Evolutionary conservation across 1,140 invertebrate genomes (phyloP).

Genomic region (Bombus difficillimus): DNA sequence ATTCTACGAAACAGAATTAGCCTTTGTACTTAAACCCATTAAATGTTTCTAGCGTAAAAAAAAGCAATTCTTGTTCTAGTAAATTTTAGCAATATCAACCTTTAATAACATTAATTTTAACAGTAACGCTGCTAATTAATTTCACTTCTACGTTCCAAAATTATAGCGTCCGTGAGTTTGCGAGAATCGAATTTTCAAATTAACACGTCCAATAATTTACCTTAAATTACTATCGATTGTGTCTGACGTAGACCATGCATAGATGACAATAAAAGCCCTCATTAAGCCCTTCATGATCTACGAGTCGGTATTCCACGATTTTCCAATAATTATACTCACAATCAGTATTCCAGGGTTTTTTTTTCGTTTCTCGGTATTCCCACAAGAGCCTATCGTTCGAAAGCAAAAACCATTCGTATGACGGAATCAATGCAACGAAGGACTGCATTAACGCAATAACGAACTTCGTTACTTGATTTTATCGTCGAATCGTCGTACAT

Average conservation of each 20-base stretch:
- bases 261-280: not conserved
- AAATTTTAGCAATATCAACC: not conserved
- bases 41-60: too few species aligned
- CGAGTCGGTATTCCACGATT: not conserved
- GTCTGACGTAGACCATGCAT: not conserved
- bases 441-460: not conserved
- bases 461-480: not conserved
- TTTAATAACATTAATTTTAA: not conserved
- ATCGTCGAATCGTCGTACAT: not conserved
- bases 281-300: not conserved
- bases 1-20: constrained; percentile 1
- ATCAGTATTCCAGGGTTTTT: not conserved
- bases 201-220: not conserved
- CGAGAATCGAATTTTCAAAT: not conserved
- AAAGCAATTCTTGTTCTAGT: too few species aligned
- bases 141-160: not conserved
- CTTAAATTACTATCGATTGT: not conserved
- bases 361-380: not conserved
- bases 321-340: not conserved
- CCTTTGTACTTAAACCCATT: too few species aligned
- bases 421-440: not conserved
- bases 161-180: not conserved
- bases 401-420: not conserved
- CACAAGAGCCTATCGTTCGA: not conserved
- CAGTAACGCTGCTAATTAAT: too few species aligned